A percentile compares a stretch with the other conserved stretches of the same genome.
Conservation (phyloP, 1,140 invertebrate species). For the Tenebrio molitor region DNA sequence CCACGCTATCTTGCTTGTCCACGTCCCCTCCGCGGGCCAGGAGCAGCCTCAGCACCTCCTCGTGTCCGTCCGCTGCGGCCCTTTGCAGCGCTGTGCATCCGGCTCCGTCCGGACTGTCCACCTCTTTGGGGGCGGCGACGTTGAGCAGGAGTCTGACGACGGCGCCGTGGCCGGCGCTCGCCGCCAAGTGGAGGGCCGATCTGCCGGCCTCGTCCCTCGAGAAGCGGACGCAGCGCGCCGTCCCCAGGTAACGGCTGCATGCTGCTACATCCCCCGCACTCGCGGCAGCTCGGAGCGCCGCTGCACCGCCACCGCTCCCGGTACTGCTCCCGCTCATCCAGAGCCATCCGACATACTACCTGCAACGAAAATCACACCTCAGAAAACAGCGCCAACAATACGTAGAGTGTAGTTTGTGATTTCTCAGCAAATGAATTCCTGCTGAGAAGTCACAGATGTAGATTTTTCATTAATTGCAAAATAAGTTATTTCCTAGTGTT, state of each 20-base stretch:
- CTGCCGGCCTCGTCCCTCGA: conserved; percentile 64
- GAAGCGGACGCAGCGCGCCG: conserved; percentile 61
- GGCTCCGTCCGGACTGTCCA: conserved; percentile 67
- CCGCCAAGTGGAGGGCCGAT: conserved; percentile 65
- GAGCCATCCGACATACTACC: conserved; percentile 61
- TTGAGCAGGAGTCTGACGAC: conserved; percentile 67
- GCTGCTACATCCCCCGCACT: conserved; percentile 69
- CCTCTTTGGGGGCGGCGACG: conserved; percentile 65
- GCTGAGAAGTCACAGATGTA: too few species aligned
- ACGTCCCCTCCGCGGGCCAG: conserved; percentile 79
- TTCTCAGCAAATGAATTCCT: too few species aligned
- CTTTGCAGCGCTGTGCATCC: conserved; percentile 84
- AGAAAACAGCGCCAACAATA: neutral
- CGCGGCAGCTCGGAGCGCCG: conserved; percentile 70
- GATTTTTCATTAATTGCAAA: too few species aligned
- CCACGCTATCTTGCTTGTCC: conserved; percentile 81
- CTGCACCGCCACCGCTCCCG: conserved; percentile 61
- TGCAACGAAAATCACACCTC: neutral
- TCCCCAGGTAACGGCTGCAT: conserved; percentile 67
- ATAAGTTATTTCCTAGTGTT: too few species aligned
- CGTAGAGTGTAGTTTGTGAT: too few species aligned
- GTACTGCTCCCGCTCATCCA: conserved; percentile 56
- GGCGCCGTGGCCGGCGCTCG: conserved; percentile 64
- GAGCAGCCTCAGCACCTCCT: conserved; percentile 80
- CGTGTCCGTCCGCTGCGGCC: conserved; percentile 86